Evolutionary conservation across 2,113 vertebrate genomes (phyloP).

Genomic region (Neotoma lepida): DNA sequence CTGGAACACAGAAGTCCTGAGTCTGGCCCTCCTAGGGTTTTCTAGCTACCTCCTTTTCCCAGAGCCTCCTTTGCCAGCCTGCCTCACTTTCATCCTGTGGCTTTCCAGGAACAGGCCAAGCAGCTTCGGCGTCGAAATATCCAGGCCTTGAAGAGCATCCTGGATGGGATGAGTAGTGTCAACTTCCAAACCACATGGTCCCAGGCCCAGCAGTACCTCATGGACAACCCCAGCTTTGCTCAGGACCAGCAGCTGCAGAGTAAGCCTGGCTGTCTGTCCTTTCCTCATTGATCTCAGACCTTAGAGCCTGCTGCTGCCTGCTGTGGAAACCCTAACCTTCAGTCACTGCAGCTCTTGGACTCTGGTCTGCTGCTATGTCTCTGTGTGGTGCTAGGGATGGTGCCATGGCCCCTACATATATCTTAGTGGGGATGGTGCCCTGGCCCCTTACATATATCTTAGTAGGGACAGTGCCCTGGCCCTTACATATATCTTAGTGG

Average conservation of each 20-base stretch:
- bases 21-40: background rate
- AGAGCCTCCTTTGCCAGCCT: background rate
- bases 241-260: slow-evolving; percentile 87
- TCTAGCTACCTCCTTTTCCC: background rate
- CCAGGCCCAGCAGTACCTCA: slow-evolving; percentile 87
- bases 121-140: slow-evolving; percentile 86
- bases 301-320: background rate
- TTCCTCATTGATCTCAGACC: background rate
- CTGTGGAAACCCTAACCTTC: background rate
- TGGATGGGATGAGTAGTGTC: slow-evolving; percentile 87
- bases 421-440: background rate
- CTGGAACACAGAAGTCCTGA: background rate
- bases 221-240: slow-evolving; percentile 88
- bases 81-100: slow-evolving; percentile 28
- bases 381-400: background rate
- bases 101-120: slow-evolving; percentile 85
- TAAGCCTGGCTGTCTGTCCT: slow-evolving; percentile 71
- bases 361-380: background rate
- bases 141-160: slow-evolving; percentile 86
- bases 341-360: background rate
- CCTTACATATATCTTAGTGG: too few relatives aligned
- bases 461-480: too few relatives aligned
- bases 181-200: slow-evolving; percentile 87
- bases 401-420: background rate
- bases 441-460: too few relatives aligned